Conservation (phyloP, 64 coral and sea anemone species). For the Platygyra sinensis region DNA sequence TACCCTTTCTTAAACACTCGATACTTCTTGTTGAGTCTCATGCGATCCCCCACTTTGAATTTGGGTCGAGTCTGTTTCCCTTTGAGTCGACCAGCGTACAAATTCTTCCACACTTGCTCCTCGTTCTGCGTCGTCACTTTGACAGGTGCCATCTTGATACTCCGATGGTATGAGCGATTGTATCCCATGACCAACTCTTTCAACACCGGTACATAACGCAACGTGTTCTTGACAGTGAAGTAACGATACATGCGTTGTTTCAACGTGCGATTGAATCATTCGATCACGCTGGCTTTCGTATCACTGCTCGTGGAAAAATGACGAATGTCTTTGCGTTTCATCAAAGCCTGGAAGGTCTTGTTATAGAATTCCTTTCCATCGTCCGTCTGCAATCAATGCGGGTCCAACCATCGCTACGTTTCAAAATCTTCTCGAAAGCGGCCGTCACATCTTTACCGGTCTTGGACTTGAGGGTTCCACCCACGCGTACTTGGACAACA, state of each 20-base stretch:
- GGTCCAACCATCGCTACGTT: not conserved
- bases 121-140: slow-evolving; percentile 13
- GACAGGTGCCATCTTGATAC: not conserved
- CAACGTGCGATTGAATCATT: slow-evolving; percentile 27
- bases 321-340: slow-evolving; percentile 4
- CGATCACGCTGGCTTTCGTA: slow-evolving; percentile 14
- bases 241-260: slow-evolving; percentile 35
- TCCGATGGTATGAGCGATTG: slow-evolving; percentile 30
- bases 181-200: slow-evolving; percentile 28
- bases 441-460: no score
- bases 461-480: no score
- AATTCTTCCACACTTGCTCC: slow-evolving; percentile 2
- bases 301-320: slow-evolving; percentile 25
- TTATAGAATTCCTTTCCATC: slow-evolving; percentile 34
- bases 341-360: not conserved
- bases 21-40: slow-evolving; percentile 40
- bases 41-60: slow-evolving; percentile 24
- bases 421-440: not conserved
- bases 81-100: not conserved
- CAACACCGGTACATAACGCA: slow-evolving; percentile 1
- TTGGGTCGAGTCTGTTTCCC: not conserved
- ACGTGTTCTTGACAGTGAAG: slow-evolving; percentile 51
- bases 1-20: slow-evolving; percentile 57
- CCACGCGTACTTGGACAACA: no score
- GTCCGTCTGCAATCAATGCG: not conserved